Evolutionary conservation across 1,140 invertebrate species (phyloP).

Genomic region (Archivesica marissinica): DNA sequence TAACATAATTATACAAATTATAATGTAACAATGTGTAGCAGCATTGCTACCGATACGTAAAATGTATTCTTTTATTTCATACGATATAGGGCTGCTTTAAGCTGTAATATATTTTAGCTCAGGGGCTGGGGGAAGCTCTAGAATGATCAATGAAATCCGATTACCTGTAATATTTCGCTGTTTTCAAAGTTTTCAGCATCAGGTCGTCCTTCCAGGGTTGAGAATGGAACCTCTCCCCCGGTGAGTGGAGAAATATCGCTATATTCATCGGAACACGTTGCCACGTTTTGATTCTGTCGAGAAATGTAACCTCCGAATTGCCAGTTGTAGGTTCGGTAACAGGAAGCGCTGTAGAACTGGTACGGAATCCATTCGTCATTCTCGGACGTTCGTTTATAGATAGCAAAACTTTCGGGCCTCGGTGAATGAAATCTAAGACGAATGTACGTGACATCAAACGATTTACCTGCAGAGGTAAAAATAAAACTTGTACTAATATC

Average conservation of each 20-base stretch:
- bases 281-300: constrained; percentile 89
- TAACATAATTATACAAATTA: no score
- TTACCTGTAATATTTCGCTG: constrained; percentile 93
- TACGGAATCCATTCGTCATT: constrained; percentile 95
- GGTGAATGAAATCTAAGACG: constrained; percentile 96
- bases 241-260: constrained; percentile 98
- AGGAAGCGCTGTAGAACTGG: constrained; percentile 98
- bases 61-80: no score
- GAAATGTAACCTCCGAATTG: constrained; percentile 86
- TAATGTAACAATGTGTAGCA: no score
- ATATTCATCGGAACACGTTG: constrained; percentile 97
- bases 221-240: constrained; percentile 98
- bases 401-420: constrained; percentile 98
- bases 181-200: constrained; percentile 96
- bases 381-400: constrained; percentile 93
- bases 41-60: no score
- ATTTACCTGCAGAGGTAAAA: constrained; percentile 90
- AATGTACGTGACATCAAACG: constrained; percentile 98
- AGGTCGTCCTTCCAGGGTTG: constrained; percentile 96
- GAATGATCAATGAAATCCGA: no score
- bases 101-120: no score
- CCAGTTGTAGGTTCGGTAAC: constrained; percentile 94
- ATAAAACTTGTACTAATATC: not conserved
- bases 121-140: no score
- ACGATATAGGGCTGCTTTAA: no score